Conservation (phyloP, 2,888 invertebrate genomes). For the Drosophila anomelani region DNA sequence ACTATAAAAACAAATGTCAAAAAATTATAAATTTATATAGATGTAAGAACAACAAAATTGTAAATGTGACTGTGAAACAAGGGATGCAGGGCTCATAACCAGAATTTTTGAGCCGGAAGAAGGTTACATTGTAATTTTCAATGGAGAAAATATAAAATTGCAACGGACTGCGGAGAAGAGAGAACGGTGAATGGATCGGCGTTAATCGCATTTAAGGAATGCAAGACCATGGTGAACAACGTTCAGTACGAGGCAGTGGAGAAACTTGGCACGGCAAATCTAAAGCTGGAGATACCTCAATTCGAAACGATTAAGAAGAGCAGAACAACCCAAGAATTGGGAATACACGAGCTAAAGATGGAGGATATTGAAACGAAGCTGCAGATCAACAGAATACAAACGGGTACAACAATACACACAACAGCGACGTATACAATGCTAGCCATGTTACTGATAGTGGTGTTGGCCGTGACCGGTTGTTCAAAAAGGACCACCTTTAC, state of each 20-base stretch:
- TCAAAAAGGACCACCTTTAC: slow-evolving; percentile 3
- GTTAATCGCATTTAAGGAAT: neutral
- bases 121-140: neutral
- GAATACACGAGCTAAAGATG: slow-evolving; percentile 1
- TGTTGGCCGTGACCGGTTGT: neutral
- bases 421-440: neutral
- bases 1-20: neutral
- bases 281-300: too few species aligned
- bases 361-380: slow-evolving; percentile 6
- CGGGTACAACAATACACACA: neutral
- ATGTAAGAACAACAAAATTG: neutral
- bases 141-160: neutral
- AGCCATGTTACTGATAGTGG: neutral
- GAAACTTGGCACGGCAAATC: neutral
- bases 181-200: neutral
- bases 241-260: neutral
- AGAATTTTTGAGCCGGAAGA: neutral
- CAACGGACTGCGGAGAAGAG: neutral
- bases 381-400: neutral
- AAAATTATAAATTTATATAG: neutral
- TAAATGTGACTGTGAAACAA: neutral
- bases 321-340: neutral
- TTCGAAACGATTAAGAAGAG: too few species aligned
- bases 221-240: neutral
- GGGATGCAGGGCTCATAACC: neutral